Evolutionary conservation across 2,113 vertebrate species (phyloP), one percentile per base, ranked within the genome.

Genomic region (Danio rerio): DNA sequence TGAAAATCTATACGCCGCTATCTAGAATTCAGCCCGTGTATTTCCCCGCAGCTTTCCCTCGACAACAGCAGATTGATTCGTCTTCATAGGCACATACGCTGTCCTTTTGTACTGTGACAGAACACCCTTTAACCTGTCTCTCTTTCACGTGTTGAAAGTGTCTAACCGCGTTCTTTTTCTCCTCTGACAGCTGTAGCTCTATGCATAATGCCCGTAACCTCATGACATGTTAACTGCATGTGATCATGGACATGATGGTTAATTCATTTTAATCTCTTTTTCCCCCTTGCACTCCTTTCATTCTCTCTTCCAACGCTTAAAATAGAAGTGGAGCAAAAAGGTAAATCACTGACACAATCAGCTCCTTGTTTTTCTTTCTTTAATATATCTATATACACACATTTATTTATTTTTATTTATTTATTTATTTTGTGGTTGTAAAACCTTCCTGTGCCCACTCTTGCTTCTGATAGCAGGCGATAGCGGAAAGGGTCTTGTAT

Each of bases 281-380:
- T 94, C 95, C 92, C 78, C 95, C 95, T 97, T 96, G 94, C 95
- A 97, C 95, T 94, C 96, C 91, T 95, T 96, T 97, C 95, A 96
- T 94, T 96, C 96, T 98, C 97, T 97, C 97, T 97, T 95, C 97
- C 94, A 94, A 99, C 96, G 97, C 98, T 97, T 97, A 99, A 99
- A 99, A 99, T 99, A 99, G 98, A 99, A 99, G 98, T 99, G 98
- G 98, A 99, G 95, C 98, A 99, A 98, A 99, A 99, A 99, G 98
- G 98, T 99, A 99, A 99, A 99, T 98, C 97, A 97, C 88, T 92
- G 95, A 95, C 91, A 95, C 95, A 93, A 96, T 95, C 96, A 97
- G 96, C 95, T 96, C 96, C 96, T 95, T 97, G 96, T 98, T 96
- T 93, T 91, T 73, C 5, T 82, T 82, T 66, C 18, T 81, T 70